Percentiles rank a stretch among this genome's conserved stretches.
phyloP scores from a whole-genome alignment of 2,113 vertebrate genomes.

The Neomonachus schauinslandi region DNA sequence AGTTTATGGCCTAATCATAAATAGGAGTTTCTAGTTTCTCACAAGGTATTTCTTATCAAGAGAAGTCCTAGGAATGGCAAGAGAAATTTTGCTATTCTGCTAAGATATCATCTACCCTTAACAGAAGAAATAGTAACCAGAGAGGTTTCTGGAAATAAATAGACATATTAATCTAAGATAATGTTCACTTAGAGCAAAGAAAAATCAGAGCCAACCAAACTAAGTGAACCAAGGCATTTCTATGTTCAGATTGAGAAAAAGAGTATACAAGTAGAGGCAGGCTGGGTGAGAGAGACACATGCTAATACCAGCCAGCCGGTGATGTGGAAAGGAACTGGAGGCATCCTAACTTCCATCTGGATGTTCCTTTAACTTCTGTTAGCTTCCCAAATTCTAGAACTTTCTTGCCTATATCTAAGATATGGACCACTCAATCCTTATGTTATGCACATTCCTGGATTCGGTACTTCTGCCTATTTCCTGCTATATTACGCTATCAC shows the following conservation, averaged over 20 bases:
- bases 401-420: not conserved
- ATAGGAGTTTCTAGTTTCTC: not conserved
- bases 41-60: not conserved
- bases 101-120: not conserved
- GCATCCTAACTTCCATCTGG: not conserved
- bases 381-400: not conserved
- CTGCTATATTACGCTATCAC: accelerated
- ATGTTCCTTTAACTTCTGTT: not conserved
- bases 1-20: not conserved
- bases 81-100: not conserved
- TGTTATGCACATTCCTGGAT: not conserved
- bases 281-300: not conserved
- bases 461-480: not conserved
- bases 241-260: not conserved
- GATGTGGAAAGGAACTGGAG: not conserved
- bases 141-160: slow-evolving; percentile 21
- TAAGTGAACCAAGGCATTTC: not conserved
- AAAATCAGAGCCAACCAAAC: not conserved
- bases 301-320: accelerated
- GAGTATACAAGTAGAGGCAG: accelerated
- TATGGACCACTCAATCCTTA: not conserved
- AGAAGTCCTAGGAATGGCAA: not conserved
- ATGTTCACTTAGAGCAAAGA: not conserved
- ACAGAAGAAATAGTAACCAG: not conserved
- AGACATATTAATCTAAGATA: not conserved